phyloP scores from a whole-genome alignment of 2,113 vertebrate species.

The Phyllostomus hastatus region DNA sequence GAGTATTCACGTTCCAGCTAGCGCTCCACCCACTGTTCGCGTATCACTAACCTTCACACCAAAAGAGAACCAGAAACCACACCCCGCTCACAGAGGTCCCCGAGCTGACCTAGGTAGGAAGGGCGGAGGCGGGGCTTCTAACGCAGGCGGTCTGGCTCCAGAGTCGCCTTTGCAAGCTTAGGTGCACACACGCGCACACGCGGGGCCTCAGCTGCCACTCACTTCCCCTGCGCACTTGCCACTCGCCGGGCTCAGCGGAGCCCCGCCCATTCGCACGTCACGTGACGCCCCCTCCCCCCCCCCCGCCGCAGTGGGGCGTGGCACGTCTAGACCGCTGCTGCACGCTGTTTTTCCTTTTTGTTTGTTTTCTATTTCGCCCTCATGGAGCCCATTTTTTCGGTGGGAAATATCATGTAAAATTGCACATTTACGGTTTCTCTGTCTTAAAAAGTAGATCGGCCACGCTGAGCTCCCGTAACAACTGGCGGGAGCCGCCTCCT shows the following conservation, averaged over 20 bases:
- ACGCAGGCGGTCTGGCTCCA: too few species aligned
- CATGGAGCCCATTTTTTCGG: background rate
- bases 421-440: background rate
- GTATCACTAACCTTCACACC: background rate
- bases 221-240: fast-evolving
- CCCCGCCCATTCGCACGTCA: fast-evolving
- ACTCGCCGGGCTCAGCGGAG: background rate
- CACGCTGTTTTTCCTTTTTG: background rate
- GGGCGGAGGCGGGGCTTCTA: fast-evolving
- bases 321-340: fast-evolving
- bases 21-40: background rate
- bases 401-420: background rate
- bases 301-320: fast-evolving
- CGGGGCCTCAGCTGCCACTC: fast-evolving
- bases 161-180: fast-evolving
- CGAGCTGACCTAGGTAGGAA: background rate
- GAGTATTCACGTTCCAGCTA: background rate
- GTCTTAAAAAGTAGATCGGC: background rate
- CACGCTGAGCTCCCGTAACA: background rate
- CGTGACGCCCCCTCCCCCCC: fast-evolving
- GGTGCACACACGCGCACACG: fast-evolving
- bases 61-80: background rate
- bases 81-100: background rate
- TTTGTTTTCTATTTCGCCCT: too few species aligned
- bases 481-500: background rate